Evolutionary conservation across 2,113 vertebrate species (phyloP).

Genomic region (Otus sunia): DNA sequence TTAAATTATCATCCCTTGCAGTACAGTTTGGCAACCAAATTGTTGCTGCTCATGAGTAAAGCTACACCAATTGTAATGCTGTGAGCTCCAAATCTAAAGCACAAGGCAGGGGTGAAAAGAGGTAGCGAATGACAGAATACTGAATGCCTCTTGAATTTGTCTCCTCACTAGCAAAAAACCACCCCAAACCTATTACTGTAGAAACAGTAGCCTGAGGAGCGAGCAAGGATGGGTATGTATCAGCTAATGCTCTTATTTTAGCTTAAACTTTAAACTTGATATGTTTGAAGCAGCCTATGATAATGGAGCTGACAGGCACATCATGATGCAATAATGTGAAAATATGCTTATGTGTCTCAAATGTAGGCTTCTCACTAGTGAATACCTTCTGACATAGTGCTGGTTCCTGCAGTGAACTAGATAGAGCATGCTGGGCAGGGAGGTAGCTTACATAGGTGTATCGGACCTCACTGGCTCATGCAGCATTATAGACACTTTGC

Average conservation of each 20-base stretch:
- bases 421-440: not conserved
- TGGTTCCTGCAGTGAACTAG: not conserved
- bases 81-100: not conserved
- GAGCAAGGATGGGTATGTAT: not conserved
- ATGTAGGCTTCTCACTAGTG: rapidly evolving
- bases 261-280: not conserved
- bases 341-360: not conserved
- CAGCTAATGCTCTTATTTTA: not conserved
- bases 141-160: not conserved
- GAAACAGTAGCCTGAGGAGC: not conserved
- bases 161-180: not conserved
- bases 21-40: not conserved
- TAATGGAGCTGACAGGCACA: not conserved
- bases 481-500: not conserved
- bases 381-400: not conserved
- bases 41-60: not conserved
- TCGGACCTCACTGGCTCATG: not conserved
- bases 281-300: not conserved
- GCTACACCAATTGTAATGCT: not conserved
- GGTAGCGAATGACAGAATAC: not conserved
- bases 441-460: not conserved
- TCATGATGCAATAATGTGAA: not conserved
- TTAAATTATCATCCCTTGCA: not conserved
- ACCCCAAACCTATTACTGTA: not conserved
- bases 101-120: not conserved